Percentiles rank a stretch among this genome's conserved stretches.
Conservation (phyloP, 1,140 invertebrate genomes). For the Parapsyche elsis region DNA sequence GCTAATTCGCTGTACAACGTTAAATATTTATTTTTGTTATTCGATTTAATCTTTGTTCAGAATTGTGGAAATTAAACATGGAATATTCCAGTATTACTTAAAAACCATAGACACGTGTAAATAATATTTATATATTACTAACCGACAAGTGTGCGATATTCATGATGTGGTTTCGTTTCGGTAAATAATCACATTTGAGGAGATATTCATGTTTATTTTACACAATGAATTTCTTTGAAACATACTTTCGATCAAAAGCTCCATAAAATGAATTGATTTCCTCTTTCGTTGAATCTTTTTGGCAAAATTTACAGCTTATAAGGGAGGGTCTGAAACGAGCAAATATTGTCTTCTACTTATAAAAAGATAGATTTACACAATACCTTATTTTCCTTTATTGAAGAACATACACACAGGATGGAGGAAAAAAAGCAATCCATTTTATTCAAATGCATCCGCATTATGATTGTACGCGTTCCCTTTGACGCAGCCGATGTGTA, state of each 20-base stretch:
- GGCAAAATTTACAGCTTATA: background rate
- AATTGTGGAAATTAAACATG: no score
- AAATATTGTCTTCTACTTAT: conserved; percentile 13
- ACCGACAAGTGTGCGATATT: no score
- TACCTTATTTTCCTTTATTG: conserved; percentile 18
- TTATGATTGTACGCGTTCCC: conserved; percentile 45
- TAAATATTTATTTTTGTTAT: no score
- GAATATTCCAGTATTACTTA: no score
- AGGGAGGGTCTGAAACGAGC: conserved; percentile 4
- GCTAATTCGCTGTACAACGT: no score
- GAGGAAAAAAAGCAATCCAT: conserved; percentile 51
- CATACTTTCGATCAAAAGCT: background rate
- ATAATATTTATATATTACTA: no score
- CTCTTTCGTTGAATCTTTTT: background rate
- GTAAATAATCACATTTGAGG: background rate
- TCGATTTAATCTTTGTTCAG: no score
- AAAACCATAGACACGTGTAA: no score
- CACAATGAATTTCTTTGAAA: background rate
- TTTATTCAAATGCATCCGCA: conserved; percentile 56
- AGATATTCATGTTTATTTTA: no score
- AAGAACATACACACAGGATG: background rate
- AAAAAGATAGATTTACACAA: conserved; percentile 7
- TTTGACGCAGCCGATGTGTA: conserved; percentile 56
- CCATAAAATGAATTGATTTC: conserved; percentile 13
- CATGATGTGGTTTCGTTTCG: background rate